Conservation (phyloP, 1,140 invertebrate species). For the Lycorma delicatula region DNA sequence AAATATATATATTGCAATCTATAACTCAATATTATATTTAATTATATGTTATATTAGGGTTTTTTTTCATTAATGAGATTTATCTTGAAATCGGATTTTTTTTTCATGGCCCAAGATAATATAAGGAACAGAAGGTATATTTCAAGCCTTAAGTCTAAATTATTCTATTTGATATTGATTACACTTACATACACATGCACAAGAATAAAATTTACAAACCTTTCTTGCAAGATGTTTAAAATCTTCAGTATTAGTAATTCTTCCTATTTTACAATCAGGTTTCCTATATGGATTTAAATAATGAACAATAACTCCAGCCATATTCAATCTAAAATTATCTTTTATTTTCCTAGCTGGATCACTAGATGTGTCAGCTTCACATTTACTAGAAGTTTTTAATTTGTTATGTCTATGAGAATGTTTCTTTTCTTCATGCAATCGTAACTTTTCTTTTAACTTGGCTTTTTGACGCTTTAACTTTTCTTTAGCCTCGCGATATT, state of each 20-base stretch:
- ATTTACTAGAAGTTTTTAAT: constrained; percentile 17
- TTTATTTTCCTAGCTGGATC: constrained; percentile 59
- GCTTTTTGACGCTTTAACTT: constrained; percentile 62
- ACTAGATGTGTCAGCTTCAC: constrained; percentile 41
- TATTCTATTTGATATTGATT: too few species aligned
- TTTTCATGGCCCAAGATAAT: too few species aligned
- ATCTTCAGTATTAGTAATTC: constrained; percentile 83
- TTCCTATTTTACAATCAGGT: constrained; percentile 70
- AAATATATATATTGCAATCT: too few species aligned
- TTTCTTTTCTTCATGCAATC: constrained; percentile 22
- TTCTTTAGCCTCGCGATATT: constrained; percentile 56
- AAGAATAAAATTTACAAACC: constrained; percentile 45
- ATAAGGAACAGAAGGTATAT: too few species aligned
- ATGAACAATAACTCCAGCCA: constrained; percentile 83
- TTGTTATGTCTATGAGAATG: neutral
- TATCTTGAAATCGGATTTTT: too few species aligned
- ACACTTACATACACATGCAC: too few species aligned
- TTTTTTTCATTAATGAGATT: too few species aligned
- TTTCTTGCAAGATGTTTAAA: constrained; percentile 94
- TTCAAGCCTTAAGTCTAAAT: too few species aligned
- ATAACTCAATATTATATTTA: too few species aligned
- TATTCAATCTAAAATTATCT: constrained; percentile 78
- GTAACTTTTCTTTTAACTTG: constrained; percentile 41
- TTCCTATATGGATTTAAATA: constrained; percentile 85
- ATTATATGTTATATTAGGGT: too few species aligned